Evolutionary conservation across 2,888 invertebrate species (phyloP).

Genomic region (Danaus chrysippus): DNA sequence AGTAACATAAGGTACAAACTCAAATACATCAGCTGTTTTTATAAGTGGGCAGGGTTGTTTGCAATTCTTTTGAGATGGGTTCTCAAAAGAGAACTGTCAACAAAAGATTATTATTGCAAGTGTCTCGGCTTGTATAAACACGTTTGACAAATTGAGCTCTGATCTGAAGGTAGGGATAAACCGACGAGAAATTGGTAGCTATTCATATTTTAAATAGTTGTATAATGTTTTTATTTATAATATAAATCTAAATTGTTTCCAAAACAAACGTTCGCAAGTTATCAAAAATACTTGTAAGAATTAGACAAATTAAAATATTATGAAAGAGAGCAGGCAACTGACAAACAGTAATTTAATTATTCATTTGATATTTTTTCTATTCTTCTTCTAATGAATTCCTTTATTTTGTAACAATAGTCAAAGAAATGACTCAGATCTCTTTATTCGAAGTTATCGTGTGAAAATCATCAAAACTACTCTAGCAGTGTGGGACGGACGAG

Average conservation of each 20-base stretch:
- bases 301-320: no score
- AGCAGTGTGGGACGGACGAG: slow-evolving; percentile 48
- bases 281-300: no score
- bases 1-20: background rate
- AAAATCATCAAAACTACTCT: slow-evolving; percentile 50
- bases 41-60: slow-evolving; percentile 55
- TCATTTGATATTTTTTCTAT: no score
- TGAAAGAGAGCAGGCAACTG: no score
- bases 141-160: slow-evolving; percentile 58
- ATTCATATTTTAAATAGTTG: slow-evolving; percentile 13
- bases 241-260: no score
- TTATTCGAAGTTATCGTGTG: slow-evolving; percentile 62
- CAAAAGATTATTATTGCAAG: slow-evolving; percentile 70
- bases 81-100: slow-evolving; percentile 64
- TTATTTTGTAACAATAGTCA: slow-evolving; percentile 51
- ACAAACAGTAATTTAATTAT: no score
- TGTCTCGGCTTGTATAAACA: slow-evolving; percentile 63
- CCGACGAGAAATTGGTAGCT: background rate
- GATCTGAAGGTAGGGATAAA: slow-evolving; percentile 25
- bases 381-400: slow-evolving; percentile 15
- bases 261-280: no score
- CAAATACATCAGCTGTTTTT: slow-evolving; percentile 59
- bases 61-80: slow-evolving; percentile 69
- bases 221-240: no score
- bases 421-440: slow-evolving; percentile 50